Conservation (phyloP, 2,113 vertebrate genomes). For the Larimichthys polyactis region DNA sequence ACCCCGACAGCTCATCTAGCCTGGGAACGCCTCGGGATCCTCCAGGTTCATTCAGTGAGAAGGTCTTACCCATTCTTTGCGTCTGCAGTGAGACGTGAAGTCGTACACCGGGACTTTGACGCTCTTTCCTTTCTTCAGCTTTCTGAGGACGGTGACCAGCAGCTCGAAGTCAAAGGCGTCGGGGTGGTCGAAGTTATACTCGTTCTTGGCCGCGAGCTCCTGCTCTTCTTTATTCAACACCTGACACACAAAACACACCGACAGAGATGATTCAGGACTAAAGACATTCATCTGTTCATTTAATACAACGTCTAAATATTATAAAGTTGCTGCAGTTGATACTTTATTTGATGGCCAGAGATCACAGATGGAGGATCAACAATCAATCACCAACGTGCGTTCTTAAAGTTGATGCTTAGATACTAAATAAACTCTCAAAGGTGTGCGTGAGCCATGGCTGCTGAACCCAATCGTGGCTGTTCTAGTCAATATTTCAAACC, state of each 20-base stretch:
- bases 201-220: slow-evolving; percentile 87
- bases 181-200: slow-evolving; percentile 94
- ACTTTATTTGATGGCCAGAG: not conserved
- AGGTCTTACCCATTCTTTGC: slow-evolving; percentile 90
- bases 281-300: not conserved
- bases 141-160: slow-evolving; percentile 87
- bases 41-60: too few species aligned
- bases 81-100: slow-evolving; percentile 89
- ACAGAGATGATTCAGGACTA: not conserved
- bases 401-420: too few species aligned
- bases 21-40: too few species aligned
- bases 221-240: slow-evolving; percentile 90
- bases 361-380: not conserved
- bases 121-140: slow-evolving; percentile 93
- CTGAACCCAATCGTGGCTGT: too few species aligned
- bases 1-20: too few species aligned
- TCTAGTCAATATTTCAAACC: too few species aligned
- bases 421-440: not conserved
- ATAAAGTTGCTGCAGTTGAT: not conserved
- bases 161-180: slow-evolving; percentile 94
- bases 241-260: slow-evolving; percentile 64
- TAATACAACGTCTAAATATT: too few species aligned
- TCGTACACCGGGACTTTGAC: slow-evolving; percentile 93
- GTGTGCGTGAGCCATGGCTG: too few species aligned
- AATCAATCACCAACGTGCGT: not conserved